Evolutionary conservation across 2,113 vertebrate species (phyloP).

Genomic region (Phycodurus eques): DNA sequence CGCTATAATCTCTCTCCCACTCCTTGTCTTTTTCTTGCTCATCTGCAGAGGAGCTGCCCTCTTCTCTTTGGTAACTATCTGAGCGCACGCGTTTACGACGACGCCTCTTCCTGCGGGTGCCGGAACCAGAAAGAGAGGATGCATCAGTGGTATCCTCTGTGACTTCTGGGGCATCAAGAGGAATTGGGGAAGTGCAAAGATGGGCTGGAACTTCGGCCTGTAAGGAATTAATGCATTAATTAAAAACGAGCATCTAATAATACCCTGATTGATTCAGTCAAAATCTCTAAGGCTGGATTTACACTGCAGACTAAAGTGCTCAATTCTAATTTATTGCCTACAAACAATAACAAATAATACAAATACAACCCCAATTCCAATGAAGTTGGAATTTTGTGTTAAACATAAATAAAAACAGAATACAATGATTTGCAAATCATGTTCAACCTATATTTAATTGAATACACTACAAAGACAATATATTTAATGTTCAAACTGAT

Average conservation of each 20-base stretch:
- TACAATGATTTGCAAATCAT: no score
- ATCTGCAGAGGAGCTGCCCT: slow-evolving; percentile 68
- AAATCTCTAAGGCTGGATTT: not conserved
- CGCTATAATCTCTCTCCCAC: slow-evolving; percentile 55
- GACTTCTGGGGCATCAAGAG: slow-evolving; percentile 43
- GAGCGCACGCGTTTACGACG: slow-evolving; percentile 72
- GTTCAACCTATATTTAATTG: no score
- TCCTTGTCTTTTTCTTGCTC: slow-evolving; percentile 70
- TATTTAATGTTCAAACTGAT: no score
- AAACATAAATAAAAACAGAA: no score
- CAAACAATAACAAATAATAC: not conserved
- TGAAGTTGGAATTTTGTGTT: no score
- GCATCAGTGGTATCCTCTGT: slow-evolving; percentile 18
- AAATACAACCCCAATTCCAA: no score
- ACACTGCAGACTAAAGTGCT: not conserved
- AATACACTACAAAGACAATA: no score
- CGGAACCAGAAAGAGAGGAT: not conserved
- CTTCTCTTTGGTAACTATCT: slow-evolving; percentile 51
- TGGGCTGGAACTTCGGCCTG: slow-evolving; percentile 73
- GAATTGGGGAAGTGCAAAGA: slow-evolving; percentile 84
- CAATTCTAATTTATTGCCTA: not conserved
- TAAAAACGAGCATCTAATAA: not conserved
- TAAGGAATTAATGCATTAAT: not conserved
- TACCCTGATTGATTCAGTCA: not conserved
- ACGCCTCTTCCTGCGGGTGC: slow-evolving; percentile 67